Percentiles rank a stretch among this genome's conserved stretches.
Evolutionary conservation across 2,888 invertebrate species (phyloP).

Genomic region (Crossocerus cetratus): DNA sequence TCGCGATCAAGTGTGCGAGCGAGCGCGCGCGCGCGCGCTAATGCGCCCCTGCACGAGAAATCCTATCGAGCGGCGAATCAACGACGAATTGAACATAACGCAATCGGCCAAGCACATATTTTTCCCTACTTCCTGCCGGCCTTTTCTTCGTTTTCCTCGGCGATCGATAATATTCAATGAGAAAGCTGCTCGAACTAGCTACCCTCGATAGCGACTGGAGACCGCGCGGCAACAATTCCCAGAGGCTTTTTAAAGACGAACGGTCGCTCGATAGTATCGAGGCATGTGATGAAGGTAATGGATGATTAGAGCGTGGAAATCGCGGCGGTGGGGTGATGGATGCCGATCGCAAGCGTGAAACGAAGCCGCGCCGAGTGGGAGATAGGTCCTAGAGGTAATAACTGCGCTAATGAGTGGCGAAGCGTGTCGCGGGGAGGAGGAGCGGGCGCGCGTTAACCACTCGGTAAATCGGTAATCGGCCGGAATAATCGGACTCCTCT

Average conservation of each 20-base stretch:
- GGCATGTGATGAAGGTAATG: slow-evolving; percentile 3
- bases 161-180: too few relatives aligned
- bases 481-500: slow-evolving; percentile 64
- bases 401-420: slow-evolving; percentile 39
- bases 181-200: too few relatives aligned
- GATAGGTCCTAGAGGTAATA: slow-evolving; percentile 58
- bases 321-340: slow-evolving; percentile 49
- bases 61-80: slow-evolving; percentile 60
- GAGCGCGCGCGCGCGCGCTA: slow-evolving; percentile 28
- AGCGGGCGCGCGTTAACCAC: slow-evolving; percentile 73
- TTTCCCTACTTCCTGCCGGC: slow-evolving; percentile 23
- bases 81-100: slow-evolving; percentile 49
- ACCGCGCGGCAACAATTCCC: not conserved
- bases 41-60: slow-evolving; percentile 57
- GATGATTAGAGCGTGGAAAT: not conserved
- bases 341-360: slow-evolving; percentile 64
- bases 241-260: slow-evolving; percentile 21
- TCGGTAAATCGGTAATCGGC: slow-evolving; percentile 72
- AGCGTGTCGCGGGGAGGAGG: slow-evolving; percentile 57
- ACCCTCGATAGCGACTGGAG: not conserved
- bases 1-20: slow-evolving; percentile 47
- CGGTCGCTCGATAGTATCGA: not conserved
- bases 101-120: slow-evolving; percentile 25
- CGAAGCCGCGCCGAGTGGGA: slow-evolving; percentile 52
- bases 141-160: too few relatives aligned